Evolutionary conservation across 2,888 invertebrate species (phyloP).

Genomic region (Philaethria dido): DNA sequence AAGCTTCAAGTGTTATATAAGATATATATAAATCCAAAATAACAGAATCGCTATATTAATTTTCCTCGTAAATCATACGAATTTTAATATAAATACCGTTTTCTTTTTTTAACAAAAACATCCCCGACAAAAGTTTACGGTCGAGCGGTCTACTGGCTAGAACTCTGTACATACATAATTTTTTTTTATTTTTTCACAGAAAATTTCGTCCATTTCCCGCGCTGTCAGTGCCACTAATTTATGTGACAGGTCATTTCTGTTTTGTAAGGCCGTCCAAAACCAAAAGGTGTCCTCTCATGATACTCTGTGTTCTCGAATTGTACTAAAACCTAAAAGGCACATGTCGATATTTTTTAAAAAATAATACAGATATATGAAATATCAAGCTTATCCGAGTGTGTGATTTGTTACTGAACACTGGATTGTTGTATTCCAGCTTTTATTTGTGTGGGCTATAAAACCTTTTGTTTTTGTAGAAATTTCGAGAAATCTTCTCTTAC

Average conservation of each 20-base stretch:
- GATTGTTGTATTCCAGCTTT: no score
- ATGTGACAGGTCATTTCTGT: conserved; percentile 61
- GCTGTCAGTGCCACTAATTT: conserved; percentile 57
- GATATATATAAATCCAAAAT: background rate
- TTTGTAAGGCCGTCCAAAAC: conserved; percentile 41
- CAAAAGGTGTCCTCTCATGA: conserved; percentile 35
- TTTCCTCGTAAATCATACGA: conserved; percentile 7
- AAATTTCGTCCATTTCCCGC: conserved; percentile 54
- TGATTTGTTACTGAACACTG: no score
- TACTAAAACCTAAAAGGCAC: background rate
- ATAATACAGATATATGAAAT: no score
- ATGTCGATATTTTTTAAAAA: no score
- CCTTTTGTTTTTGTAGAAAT: no score
- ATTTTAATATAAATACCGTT: conserved; percentile 8
- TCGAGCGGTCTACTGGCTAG: conserved; percentile 6
- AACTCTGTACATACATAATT: conserved; percentile 24
- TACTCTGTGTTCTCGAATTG: conserved; percentile 13
- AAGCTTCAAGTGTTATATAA: no score
- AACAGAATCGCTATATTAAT: background rate
- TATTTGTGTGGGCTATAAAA: no score
- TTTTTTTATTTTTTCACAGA: conserved; percentile 34
- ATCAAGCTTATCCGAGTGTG: no score
- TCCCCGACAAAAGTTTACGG: conserved; percentile 18
- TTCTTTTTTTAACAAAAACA: conserved; percentile 22
- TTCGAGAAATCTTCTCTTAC: no score